These are phyloP conservation scores for Oenanthe melanoleuca DNA, from an alignment of 2,113 vertebrate species.

Conservation along the genomic window DNA sequence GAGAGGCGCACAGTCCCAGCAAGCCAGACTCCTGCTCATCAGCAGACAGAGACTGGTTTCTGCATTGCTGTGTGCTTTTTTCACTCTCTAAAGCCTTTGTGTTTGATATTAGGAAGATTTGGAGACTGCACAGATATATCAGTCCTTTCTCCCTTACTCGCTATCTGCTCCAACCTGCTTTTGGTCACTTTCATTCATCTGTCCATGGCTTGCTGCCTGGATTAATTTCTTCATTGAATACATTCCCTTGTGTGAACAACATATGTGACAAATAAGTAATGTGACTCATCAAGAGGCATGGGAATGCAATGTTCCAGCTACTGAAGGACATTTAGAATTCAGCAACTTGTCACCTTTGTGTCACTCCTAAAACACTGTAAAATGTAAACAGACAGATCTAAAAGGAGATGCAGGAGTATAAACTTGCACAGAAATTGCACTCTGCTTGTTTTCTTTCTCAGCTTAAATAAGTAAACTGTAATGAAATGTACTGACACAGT, in stretches of 20 bases:
- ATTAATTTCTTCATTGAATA: conserved; percentile 75
- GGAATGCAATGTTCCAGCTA: conserved; percentile 72
- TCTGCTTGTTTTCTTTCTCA: conserved; percentile 18
- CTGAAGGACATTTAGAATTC: conserved; percentile 72
- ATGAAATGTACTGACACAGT: conserved; percentile 18
- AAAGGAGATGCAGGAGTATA: neutral
- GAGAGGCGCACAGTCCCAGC: neutral
- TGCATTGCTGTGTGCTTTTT: neutral
- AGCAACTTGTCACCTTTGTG: conserved; percentile 57
- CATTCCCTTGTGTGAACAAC: conserved; percentile 73
- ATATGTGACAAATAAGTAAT: conserved; percentile 80
- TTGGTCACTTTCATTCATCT: conserved; percentile 76
- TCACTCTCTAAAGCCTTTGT: conserved; percentile 31
- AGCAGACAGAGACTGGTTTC: neutral
- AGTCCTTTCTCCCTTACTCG: conserved; percentile 22
- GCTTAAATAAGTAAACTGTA: conserved; percentile 25
- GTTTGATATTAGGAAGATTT: conserved; percentile 35
- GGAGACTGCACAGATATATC: conserved; percentile 32
- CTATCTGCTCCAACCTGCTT: conserved; percentile 49
- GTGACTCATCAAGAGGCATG: conserved; percentile 74
- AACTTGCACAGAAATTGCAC: neutral
- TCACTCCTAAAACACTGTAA: conserved; percentile 43
- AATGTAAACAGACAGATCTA: conserved; percentile 22
- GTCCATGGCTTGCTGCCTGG: conserved; percentile 68
- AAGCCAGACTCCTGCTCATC: neutral